Evolutionary conservation across 2,797 vertebrate genomes (phyloP).

Genomic region (Cyclopterus lumpus): DNA sequence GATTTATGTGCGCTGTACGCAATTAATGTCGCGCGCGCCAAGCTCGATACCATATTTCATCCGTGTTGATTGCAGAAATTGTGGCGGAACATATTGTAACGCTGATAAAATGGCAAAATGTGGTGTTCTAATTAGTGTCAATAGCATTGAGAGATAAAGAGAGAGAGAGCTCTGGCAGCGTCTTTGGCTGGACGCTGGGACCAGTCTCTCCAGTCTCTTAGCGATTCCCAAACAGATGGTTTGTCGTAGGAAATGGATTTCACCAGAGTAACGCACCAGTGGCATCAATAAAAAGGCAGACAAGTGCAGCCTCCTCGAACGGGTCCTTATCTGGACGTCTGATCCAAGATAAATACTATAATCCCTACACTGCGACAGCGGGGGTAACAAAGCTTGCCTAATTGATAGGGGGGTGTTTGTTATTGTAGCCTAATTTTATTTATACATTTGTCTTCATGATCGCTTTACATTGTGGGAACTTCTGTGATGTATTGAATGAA

Average conservation of each 20-base stretch:
- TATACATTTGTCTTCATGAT: background rate
- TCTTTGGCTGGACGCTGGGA: slow-evolving; percentile 21
- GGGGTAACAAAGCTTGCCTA: slow-evolving; percentile 23
- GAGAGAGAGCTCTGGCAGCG: slow-evolving; percentile 5
- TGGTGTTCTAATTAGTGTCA: slow-evolving; percentile 29
- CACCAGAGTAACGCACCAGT: slow-evolving; percentile 7
- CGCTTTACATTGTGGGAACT: slow-evolving; percentile 1
- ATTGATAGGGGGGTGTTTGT: slow-evolving; percentile 28
- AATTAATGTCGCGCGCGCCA: slow-evolving; percentile 41
- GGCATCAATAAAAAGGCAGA: slow-evolving; percentile 1
- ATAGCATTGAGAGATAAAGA: background rate
- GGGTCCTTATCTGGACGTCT: slow-evolving; percentile 15
- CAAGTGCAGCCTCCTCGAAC: background rate
- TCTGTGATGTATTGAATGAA: slow-evolving; percentile 25
- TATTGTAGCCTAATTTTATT: background rate
- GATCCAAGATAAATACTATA: background rate
- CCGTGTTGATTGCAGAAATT: slow-evolving; percentile 44
- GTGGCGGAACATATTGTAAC: slow-evolving; percentile 44
- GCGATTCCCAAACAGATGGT: slow-evolving; percentile 48
- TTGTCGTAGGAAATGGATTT: slow-evolving; percentile 25
- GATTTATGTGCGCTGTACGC: slow-evolving; percentile 44
- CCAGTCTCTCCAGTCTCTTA: slow-evolving; percentile 13
- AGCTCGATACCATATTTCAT: slow-evolving; percentile 41
- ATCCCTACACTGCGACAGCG: background rate
- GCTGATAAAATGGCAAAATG: slow-evolving; percentile 23